These are phyloP conservation scores for Enchytraeus crypticus DNA, from an alignment of 2,888 invertebrate genomes.

Conservation along the genomic window DNA sequence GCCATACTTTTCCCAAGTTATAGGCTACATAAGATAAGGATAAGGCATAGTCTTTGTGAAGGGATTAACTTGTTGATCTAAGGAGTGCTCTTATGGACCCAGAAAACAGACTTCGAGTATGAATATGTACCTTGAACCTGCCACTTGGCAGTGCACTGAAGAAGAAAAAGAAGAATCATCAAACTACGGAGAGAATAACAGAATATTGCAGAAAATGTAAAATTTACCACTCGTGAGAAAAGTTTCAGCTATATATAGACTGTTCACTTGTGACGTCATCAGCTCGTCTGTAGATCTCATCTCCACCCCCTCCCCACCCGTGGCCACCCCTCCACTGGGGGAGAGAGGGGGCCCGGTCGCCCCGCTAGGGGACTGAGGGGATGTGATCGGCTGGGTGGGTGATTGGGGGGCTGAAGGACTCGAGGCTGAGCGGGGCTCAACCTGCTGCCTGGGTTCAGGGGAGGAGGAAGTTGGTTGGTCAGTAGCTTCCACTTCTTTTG, in stretches of 20 bases:
- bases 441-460: background rate
- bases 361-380: background rate
- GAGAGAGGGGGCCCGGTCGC: background rate
- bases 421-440: background rate
- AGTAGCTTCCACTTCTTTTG: background rate
- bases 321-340: background rate
- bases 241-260: constrained; percentile 82
- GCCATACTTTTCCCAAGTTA: no score
- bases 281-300: constrained; percentile 83
- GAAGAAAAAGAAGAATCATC: no score
- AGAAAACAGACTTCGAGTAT: no score
- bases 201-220: no score
- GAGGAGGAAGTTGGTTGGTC: background rate
- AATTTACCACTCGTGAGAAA: constrained; percentile 78
- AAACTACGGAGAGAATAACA: no score
- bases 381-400: background rate
- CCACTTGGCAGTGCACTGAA: no score
- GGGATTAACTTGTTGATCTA: no score
- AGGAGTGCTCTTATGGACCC: no score
- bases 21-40: no score
- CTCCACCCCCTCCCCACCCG: background rate
- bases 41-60: no score
- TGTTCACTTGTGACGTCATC: constrained; percentile 86
- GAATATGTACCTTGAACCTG: no score
- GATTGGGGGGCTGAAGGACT: background rate